Conservation (phyloP, 1,140 invertebrate species). For the Laupala kohalensis region DNA sequence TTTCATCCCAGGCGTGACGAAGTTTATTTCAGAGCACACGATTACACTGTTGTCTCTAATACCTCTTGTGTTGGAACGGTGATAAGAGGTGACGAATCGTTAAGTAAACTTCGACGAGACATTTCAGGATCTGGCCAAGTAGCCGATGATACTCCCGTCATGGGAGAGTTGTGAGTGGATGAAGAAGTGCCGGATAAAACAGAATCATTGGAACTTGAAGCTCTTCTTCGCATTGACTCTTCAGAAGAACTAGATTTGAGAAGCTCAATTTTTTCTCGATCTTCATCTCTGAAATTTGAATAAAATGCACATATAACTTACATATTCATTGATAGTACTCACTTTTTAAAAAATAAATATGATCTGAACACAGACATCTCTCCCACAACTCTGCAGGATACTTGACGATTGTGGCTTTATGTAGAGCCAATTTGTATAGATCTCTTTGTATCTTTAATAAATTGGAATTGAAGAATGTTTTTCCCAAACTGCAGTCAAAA, state of each 20-base stretch:
- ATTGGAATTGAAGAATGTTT: no score
- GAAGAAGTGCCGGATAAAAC: slow-evolving; percentile 36
- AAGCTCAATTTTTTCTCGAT: slow-evolving; percentile 40
- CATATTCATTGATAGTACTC: not conserved
- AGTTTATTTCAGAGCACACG: not conserved
- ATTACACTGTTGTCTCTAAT: slow-evolving; percentile 45
- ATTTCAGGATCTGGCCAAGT: slow-evolving; percentile 13
- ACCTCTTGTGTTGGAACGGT: slow-evolving; percentile 36
- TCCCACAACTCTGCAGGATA: no score
- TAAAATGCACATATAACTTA: no score
- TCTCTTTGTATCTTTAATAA: no score
- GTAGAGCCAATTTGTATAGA: no score
- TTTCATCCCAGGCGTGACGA: not conserved
- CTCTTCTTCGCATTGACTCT: slow-evolving; percentile 39
- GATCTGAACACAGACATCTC: no score
- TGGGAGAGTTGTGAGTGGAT: slow-evolving; percentile 9
- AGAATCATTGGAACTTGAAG: slow-evolving; percentile 45
- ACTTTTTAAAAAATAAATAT: not conserved
- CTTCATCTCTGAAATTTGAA: slow-evolving; percentile 40
- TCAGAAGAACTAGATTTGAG: slow-evolving; percentile 44
- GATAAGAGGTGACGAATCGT: slow-evolving; percentile 8
- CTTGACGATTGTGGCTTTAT: no score
- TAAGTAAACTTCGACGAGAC: slow-evolving; percentile 1
- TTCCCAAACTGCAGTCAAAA: no score
- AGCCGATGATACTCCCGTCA: slow-evolving; percentile 3